These are phyloP conservation scores for Junonia oenone DNA, from an alignment of 2,888 invertebrate species.

Conservation along the genomic window DNA sequence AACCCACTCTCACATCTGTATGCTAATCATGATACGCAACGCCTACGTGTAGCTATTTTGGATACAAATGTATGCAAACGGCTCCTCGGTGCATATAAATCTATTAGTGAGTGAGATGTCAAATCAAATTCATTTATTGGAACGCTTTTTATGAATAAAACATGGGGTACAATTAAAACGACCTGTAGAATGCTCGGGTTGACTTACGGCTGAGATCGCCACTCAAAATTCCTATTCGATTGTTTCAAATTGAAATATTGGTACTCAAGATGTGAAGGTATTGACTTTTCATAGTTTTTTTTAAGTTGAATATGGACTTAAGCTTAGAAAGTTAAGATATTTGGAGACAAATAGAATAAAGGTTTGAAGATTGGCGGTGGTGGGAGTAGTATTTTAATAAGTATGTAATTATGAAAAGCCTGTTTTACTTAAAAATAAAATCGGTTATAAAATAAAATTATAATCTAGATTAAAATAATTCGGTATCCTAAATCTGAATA, in stretches of 20 bases:
- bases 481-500: too few species aligned
- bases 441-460: too few species aligned
- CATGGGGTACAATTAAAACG: conserved; percentile 18
- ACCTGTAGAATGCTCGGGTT: neutral
- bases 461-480: too few species aligned
- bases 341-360: too few species aligned
- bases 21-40: conserved; percentile 37
- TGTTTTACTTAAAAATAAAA: too few species aligned
- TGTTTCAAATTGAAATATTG: neutral
- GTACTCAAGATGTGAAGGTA: neutral
- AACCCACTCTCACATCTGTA: conserved; percentile 41
- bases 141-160: conserved; percentile 31
- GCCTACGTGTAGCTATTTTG: conserved; percentile 33
- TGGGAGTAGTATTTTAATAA: too few species aligned
- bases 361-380: too few species aligned
- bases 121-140: conserved; percentile 32
- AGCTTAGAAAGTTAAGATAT: too few species aligned
- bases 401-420: too few species aligned
- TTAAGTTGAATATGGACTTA: neutral
- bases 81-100: conserved; percentile 34
- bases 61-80: conserved; percentile 42
- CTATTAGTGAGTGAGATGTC: conserved; percentile 39
- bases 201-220: neutral
- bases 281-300: neutral
- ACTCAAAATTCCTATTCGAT: neutral